Conservation (phyloP, 2,888 invertebrate genomes). For the Scaptomyza parva region DNA sequence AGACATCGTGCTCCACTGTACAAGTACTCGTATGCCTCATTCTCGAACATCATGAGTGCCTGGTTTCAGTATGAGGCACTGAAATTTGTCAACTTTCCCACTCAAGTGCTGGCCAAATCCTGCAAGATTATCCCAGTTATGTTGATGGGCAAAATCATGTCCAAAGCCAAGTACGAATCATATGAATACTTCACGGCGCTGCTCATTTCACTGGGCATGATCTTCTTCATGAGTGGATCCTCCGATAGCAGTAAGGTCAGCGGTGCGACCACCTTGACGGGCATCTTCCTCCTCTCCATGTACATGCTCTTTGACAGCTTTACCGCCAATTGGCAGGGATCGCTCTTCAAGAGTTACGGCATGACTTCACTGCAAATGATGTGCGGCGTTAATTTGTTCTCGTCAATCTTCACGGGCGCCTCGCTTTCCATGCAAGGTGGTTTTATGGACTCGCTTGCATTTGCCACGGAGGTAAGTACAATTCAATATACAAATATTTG, state of each 20-base stretch:
- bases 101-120: constrained; percentile 98
- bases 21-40: constrained; percentile 97
- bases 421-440: constrained; percentile 94
- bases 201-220: constrained; percentile 96
- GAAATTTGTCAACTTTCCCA: constrained; percentile 99
- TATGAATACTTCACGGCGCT: constrained; percentile 97
- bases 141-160: constrained; percentile 98
- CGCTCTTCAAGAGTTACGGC: constrained; percentile 92
- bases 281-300: constrained; percentile 92
- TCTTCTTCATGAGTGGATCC: constrained; percentile 94
- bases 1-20: constrained; percentile 94
- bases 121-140: constrained; percentile 99
- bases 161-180: constrained; percentile 92
- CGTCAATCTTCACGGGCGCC: constrained; percentile 93
- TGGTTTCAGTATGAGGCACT: constrained; percentile 99
- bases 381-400: constrained; percentile 98
- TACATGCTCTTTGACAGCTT: constrained; percentile 99
- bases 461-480: constrained; percentile 89
- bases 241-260: constrained; percentile 88
- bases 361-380: constrained; percentile 96
- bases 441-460: constrained; percentile 89
- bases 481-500: background rate
- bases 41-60: constrained; percentile 98
- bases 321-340: constrained; percentile 99
- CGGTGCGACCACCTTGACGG: constrained; percentile 92